phyloP scores from a whole-genome alignment of 2,113 vertebrate species.

The Gavia stellata region DNA sequence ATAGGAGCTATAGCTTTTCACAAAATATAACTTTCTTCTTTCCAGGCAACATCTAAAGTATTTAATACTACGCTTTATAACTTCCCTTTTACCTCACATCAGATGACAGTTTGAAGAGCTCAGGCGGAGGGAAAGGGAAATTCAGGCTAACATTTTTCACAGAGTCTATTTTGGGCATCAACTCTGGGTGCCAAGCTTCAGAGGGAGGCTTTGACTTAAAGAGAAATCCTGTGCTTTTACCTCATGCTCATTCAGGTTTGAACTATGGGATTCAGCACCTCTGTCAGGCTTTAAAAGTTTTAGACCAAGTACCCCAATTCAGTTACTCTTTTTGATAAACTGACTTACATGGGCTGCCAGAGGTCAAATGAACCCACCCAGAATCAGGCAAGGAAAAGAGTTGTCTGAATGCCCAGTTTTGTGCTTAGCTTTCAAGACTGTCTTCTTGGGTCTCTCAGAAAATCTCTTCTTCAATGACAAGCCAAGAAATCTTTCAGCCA shows the following conservation, averaged over 20 bases:
- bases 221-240: background rate
- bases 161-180: constrained; percentile 37
- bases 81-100: background rate
- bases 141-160: constrained; percentile 46
- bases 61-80: background rate
- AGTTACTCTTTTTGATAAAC: background rate
- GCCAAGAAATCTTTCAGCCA: constrained; percentile 22
- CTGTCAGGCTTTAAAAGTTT: background rate
- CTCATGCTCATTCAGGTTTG: background rate
- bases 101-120: constrained; percentile 27
- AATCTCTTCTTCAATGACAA: background rate
- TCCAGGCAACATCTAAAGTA: background rate
- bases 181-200: constrained; percentile 23
- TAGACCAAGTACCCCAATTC: background rate
- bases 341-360: background rate
- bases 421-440: background rate
- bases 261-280: background rate
- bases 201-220: constrained; percentile 27
- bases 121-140: constrained; percentile 5
- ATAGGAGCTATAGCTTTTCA: background rate
- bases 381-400: background rate
- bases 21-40: background rate
- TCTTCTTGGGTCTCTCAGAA: background rate
- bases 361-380: background rate
- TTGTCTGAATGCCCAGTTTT: background rate